Evolutionary conservation across 2,797 vertebrate genomes (phyloP), one percentile per base, ranked within the genome.

Genomic region (Pachyuromys duprasi): DNA sequence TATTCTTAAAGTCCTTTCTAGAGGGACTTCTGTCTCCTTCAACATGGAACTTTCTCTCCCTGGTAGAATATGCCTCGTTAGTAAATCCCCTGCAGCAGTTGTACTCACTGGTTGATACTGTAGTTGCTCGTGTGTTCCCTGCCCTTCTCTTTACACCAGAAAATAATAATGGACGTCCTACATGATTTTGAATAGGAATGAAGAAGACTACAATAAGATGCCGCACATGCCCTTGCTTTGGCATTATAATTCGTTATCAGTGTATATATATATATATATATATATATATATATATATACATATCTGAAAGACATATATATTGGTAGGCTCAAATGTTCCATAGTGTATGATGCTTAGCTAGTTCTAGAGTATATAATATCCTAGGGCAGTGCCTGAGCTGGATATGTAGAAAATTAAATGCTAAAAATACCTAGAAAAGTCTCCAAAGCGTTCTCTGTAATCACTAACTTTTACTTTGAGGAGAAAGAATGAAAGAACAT

Each of bases 391-490:
- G 81, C 24, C 18, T 26, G 9, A 93, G 84, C 65, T 42, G 24
- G 78, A 67, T 62, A 60, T 60, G 6, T n/a, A 39, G 69, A 80
- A 94, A 72, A 31, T 67, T 42, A 84, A 62, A 39, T 67, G 20
- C 80, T 83, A 62, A 92, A 92, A 89, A 88, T 57, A 62, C n/a
- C 14, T 53, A 67, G 45, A 74, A 89, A 93, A 74, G 28, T 55
- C 31, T 82, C 53, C 18, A 80, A 94, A 83, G 12, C 3, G 13
- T 74, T 75, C 28, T 70, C 11, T 81, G 13, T 39, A 74, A 67
- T 95, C 14, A 86, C 5, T 69, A 45, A 75, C 28, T 92, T 96
- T 60, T 84, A 89, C 15, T 79, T n/a, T 75, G 84, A 89, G 22
- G 90, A 81, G 20, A 82, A 96, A 88, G 63, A 83, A 53, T 8